phyloP scores from a whole-genome alignment of 35 echinoderm and acorn worm species.

The Eucidaris tribuloides region DNA sequence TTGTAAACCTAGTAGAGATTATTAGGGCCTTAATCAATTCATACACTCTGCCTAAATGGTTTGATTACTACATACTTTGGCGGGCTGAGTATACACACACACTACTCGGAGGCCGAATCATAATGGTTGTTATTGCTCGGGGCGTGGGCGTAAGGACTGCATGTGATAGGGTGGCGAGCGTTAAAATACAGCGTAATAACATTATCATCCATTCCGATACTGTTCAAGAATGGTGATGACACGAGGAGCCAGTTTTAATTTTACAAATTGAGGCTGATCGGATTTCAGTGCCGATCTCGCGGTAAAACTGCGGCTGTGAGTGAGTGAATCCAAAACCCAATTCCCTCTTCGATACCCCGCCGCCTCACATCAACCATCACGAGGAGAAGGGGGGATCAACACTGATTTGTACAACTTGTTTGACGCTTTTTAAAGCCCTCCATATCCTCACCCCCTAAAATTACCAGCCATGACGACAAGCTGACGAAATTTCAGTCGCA shows the following conservation, averaged over 20 bases:
- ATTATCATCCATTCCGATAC: constrained; percentile 37
- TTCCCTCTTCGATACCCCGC: background rate
- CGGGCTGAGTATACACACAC: background rate
- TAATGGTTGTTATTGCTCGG: constrained; percentile 18
- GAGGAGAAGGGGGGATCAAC: too few species aligned
- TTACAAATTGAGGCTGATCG: constrained; percentile 32
- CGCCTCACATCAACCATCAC: background rate
- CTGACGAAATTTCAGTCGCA: too few species aligned
- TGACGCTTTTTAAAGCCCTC: too few species aligned
- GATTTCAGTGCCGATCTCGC: constrained; percentile 8
- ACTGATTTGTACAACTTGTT: too few species aligned
- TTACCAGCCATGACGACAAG: too few species aligned
- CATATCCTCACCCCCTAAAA: too few species aligned
- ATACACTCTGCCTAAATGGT: constrained; percentile 36
- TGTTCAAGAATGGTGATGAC: constrained; percentile 24
- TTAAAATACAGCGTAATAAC: constrained; percentile 30
- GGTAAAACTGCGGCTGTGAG: background rate
- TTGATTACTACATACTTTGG: constrained; percentile 33
- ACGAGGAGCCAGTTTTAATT: constrained; percentile 30
- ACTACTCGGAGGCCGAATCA: too few species aligned
- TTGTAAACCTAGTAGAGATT: constrained; percentile 34
- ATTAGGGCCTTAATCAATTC: constrained; percentile 35
- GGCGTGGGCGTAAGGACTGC: constrained; percentile 3
- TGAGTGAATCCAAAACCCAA: background rate
- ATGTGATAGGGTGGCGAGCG: constrained; percentile 8